Evolutionary conservation across 2,113 vertebrate genomes (phyloP).

Genomic region (Carassius gibelio): DNA sequence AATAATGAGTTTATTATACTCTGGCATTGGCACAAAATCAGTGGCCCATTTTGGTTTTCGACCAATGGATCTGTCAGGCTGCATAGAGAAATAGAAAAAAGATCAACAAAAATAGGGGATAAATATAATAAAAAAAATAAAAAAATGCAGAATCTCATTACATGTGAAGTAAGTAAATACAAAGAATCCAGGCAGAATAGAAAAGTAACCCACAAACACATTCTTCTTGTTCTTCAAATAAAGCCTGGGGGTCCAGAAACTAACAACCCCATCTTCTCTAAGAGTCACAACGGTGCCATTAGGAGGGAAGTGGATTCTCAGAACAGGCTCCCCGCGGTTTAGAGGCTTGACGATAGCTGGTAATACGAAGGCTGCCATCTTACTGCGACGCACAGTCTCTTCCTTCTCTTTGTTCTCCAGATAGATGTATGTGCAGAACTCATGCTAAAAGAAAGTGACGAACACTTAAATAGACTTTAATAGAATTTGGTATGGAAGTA

Average conservation of each 20-base stretch:
- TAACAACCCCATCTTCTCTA: conserved; percentile 77
- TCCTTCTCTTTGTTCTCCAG: conserved; percentile 74
- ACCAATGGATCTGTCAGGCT: conserved; percentile 63
- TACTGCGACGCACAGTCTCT: conserved; percentile 58
- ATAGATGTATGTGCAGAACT: conserved; percentile 79
- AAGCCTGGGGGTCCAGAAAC: conserved; percentile 80
- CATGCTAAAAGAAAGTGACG: conserved; percentile 65
- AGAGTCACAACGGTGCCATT: conserved; percentile 75
- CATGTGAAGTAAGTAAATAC: neutral
- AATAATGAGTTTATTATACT: conserved; percentile 76
- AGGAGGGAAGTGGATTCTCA: conserved; percentile 65
- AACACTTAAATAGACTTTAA: neutral
- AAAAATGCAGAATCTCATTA: neutral
- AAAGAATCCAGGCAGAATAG: neutral
- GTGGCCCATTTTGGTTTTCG: conserved; percentile 73
- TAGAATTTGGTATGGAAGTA: neutral
- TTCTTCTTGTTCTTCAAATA: conserved; percentile 76
- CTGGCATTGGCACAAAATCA: conserved; percentile 72
- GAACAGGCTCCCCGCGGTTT: conserved; percentile 66
- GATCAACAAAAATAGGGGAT: conserved; percentile 8
- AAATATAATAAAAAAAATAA: neutral
- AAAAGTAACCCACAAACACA: conserved; percentile 78
- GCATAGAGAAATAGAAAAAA: conserved; percentile 26
- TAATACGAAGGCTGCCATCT: conserved; percentile 72
- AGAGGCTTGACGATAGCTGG: conserved; percentile 68